Percentiles rank a stretch among this genome's conserved stretches.
Evolutionary conservation across 2,113 vertebrate species (phyloP).

Genomic region (Oryzias javanicus): DNA sequence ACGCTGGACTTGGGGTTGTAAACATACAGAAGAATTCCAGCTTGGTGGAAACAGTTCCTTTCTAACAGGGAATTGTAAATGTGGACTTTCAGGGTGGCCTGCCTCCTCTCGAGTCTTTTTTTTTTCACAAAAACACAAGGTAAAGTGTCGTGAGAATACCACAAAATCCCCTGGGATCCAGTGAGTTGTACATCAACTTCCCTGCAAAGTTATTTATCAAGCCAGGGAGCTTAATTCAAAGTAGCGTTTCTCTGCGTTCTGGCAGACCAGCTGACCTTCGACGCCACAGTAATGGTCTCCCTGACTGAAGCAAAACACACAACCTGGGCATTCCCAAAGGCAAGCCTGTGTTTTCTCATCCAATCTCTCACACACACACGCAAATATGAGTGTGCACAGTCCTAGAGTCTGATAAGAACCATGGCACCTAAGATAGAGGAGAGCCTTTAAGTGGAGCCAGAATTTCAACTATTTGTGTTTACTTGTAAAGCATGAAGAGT

Average conservation of each 20-base stretch:
- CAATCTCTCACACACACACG: constrained; percentile 12
- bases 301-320: constrained; percentile 67
- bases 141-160: constrained; percentile 12
- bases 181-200: constrained; percentile 18
- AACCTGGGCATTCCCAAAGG: constrained; percentile 50
- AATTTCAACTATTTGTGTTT: constrained; percentile 44
- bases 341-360: constrained; percentile 66
- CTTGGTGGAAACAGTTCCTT: too few relatives aligned
- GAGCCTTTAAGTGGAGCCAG: constrained; percentile 44
- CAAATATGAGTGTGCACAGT: constrained; percentile 32
- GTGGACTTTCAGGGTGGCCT: constrained; percentile 17
- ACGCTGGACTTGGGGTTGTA: too few relatives aligned
- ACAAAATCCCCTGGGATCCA: constrained; percentile 13
- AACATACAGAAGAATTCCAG: too few relatives aligned
- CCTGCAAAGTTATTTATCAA: constrained; percentile 41
- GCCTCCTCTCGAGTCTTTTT: constrained; percentile 6
- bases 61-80: background rate
- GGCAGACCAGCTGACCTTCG: constrained; percentile 58
- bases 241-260: constrained; percentile 45
- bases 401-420: constrained; percentile 53
- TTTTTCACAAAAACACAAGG: background rate
- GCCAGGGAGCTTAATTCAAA: constrained; percentile 24
- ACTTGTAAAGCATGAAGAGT: constrained; percentile 25
- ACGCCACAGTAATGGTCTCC: constrained; percentile 50
- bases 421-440: constrained; percentile 37